These are phyloP conservation scores for Campoletis sonorensis DNA, from an alignment of 1,140 invertebrate species.

Conservation along the genomic window DNA sequence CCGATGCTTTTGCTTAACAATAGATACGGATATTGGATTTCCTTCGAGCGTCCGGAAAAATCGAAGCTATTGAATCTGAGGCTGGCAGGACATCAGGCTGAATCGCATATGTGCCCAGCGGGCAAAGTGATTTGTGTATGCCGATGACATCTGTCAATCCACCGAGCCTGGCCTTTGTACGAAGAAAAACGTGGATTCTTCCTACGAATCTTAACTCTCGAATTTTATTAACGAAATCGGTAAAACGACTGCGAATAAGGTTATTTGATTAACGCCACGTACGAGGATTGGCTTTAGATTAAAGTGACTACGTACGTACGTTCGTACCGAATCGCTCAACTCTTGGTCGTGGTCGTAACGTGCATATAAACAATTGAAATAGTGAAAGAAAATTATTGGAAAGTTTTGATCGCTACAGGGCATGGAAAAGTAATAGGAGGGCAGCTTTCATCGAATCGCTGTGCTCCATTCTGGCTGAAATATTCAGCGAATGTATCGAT, in stretches of 20 bases:
- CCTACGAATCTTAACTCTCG: not conserved
- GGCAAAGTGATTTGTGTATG: conserved; percentile 33
- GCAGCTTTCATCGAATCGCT: conserved; percentile 38
- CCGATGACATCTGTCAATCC: conserved; percentile 38
- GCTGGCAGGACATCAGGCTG: conserved; percentile 13
- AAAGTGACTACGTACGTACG: not conserved
- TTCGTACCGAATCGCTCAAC: too few relatives aligned
- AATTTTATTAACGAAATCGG: conserved; percentile 6
- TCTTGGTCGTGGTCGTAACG: too few relatives aligned
- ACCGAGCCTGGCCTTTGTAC: not conserved
- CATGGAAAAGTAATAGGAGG: conserved; percentile 17
- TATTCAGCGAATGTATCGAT: conserved; percentile 77
- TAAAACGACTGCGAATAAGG: conserved; percentile 2
- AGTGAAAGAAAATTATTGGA: not conserved
- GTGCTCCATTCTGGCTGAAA: conserved; percentile 64
- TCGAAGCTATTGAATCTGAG: conserved; percentile 20
- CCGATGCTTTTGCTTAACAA: conserved; percentile 1
- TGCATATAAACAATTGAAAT: not conserved
- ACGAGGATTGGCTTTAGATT: not conserved
- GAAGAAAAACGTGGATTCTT: not conserved
- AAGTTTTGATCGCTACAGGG: not conserved
- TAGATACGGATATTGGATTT: conserved; percentile 28
- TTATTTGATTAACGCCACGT: conserved; percentile 45
- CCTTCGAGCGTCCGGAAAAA: conserved; percentile 42
- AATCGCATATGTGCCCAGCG: conserved; percentile 20